phyloP scores from a whole-genome alignment of 2,888 invertebrate species.

The Gonocerus acuteangulatus region DNA sequence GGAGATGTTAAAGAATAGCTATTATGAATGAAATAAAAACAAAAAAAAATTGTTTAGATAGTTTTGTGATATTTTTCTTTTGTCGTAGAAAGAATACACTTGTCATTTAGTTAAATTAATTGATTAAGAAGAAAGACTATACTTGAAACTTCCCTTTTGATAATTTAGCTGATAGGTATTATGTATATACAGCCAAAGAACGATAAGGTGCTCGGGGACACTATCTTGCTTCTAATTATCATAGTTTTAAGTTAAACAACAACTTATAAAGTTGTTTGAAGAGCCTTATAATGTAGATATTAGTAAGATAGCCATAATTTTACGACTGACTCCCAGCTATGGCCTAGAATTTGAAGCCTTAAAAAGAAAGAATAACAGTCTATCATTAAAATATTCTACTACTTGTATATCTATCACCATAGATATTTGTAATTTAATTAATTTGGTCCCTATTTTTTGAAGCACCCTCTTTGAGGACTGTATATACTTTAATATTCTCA shows the following conservation, averaged over 20 bases:
- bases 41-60: background rate
- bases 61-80: background rate
- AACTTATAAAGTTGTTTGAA: conserved; percentile 27
- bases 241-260: conserved; percentile 32
- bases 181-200: conserved; percentile 35
- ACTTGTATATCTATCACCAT: conserved; percentile 9
- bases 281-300: conserved; percentile 25
- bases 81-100: background rate
- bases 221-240: conserved; percentile 33
- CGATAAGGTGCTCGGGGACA: conserved; percentile 33
- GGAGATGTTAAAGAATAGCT: background rate
- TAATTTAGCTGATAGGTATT: conserved; percentile 20
- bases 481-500: conserved; percentile 27
- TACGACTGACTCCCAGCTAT: conserved; percentile 17
- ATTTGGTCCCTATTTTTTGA: conserved; percentile 12
- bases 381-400: conserved; percentile 21
- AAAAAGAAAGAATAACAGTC: conserved; percentile 17
- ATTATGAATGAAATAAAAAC: background rate
- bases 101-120: background rate
- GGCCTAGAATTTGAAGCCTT: conserved; percentile 19
- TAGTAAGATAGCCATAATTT: conserved; percentile 22
- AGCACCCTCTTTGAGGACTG: conserved; percentile 32
- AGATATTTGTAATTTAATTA: conserved; percentile 9
- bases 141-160: conserved; percentile 32
- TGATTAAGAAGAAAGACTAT: conserved; percentile 14